phyloP scores from a whole-genome alignment of 37 sponge, comb jelly and placozoan genomes.

The Cliona cf. orientalis region DNA sequence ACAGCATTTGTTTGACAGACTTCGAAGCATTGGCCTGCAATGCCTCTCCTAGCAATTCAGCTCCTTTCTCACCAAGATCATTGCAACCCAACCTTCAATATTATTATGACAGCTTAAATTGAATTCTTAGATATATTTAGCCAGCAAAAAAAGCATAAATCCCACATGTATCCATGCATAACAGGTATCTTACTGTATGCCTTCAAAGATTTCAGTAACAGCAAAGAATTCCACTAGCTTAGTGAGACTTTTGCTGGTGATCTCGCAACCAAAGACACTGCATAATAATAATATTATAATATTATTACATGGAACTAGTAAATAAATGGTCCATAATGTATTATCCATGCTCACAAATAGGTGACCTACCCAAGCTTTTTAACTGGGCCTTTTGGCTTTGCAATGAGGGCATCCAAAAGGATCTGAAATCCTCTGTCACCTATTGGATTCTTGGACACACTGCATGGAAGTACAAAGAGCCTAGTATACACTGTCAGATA shows the following conservation, averaged over 20 bases:
- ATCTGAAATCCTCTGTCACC: conserved; percentile 34
- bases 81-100: conserved; percentile 24
- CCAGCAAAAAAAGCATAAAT: neutral
- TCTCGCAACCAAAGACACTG: conserved; percentile 32
- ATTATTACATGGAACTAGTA: too few species aligned
- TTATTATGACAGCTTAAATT: neutral
- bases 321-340: neutral
- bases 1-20: conserved; percentile 10
- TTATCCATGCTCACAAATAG: neutral
- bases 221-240: conserved; percentile 13
- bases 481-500: conserved; percentile 5
- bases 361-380: conserved; percentile 31
- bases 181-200: conserved; percentile 23
- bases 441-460: conserved; percentile 39
- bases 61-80: conserved; percentile 25
- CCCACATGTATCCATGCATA: neutral
- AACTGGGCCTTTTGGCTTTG: conserved; percentile 6
- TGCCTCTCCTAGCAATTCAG: conserved; percentile 11
- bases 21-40: neutral
- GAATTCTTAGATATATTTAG: neutral
- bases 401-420: conserved; percentile 33
- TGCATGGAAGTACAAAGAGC: neutral
- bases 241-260: neutral
- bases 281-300: neutral
- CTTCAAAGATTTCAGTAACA: conserved; percentile 1